Base-by-base conservation (phyloP, 2,888 invertebrate species). In the Polyommatus iphigenia region DNA sequence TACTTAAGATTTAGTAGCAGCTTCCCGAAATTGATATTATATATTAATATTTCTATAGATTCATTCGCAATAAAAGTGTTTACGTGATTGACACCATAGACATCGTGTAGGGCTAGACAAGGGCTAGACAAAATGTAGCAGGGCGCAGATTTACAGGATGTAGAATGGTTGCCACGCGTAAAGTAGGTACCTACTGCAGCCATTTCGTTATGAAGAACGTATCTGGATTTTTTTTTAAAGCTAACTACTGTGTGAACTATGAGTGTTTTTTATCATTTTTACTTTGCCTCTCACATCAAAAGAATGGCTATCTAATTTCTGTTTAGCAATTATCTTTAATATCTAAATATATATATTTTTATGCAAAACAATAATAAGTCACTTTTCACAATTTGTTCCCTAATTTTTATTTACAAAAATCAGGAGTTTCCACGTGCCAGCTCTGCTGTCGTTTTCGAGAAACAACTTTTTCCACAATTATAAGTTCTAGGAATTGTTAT, bases 21-120 rank as follows among this genome's bases (percentile, higher is more conserved):
- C 29, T 54, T 75, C 54, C 7, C 46, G 24, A 75, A 75, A 75
- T 50, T 50, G 15, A 50, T 75, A 75, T 75, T 75, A 46, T 73
- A 15, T 18, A 67, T 29, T 32, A 67, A 10, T 32, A 67, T 67
- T 67, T 67, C 5, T 15, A 67, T 32, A 29, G 67, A 62, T 62
- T 59, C 59, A 62, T 3, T 13, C 29, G 32, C 15, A 8, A 20
- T 24, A 46, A 24, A 50, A 15, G 46, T 50, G 46, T 46, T 15
- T 3, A 5, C 24, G 13, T 46, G n/a, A 41, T 73, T 41, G n/a
- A 10, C 62, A 24, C 62, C 59, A 13, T 0, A 24, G 13, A 13
- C 0, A 62, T 10, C 10, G 20, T 59, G 8, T n/a, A 59, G 20
- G 2, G 8, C n/a, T 5, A 20, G 8, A 6, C 20, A n/a, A 59